Evolutionary conservation across 2,797 vertebrate species (phyloP).

Genomic region (Pseudochirops cupreus): DNA sequence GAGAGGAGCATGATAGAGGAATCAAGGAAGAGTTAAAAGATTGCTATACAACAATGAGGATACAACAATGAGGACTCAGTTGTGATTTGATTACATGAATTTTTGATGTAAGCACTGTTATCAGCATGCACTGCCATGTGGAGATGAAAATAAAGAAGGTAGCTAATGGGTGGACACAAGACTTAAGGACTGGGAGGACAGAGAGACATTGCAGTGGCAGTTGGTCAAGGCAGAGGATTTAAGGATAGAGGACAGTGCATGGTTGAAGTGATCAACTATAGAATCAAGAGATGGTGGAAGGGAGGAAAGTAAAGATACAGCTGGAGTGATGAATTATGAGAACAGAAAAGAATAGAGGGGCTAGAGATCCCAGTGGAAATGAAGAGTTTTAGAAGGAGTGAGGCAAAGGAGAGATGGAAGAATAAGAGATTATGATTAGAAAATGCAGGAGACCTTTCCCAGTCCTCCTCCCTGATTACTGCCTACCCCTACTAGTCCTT

Average conservation of each 20-base stretch:
- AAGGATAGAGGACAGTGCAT: neutral
- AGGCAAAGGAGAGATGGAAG: neutral
- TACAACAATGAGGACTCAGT: neutral
- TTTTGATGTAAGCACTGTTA: neutral
- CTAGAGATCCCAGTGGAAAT: neutral
- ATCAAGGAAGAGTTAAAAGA: neutral
- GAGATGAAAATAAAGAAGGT: neutral
- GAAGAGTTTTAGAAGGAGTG: neutral
- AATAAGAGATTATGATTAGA: neutral
- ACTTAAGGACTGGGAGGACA: neutral
- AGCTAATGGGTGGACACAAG: neutral
- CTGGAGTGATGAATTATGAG: neutral
- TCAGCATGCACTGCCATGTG: neutral
- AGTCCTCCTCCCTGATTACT: neutral
- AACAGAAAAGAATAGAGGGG: neutral
- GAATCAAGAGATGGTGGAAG: neutral
- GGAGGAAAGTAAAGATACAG: neutral
- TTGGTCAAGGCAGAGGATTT: neutral
- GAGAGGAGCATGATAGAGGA: neutral
- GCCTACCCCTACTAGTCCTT: neutral
- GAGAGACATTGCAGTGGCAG: neutral
- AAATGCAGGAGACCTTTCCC: neutral
- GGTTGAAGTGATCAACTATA: neutral
- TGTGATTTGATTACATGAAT: neutral
- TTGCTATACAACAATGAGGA: neutral